Percentiles rank a stretch among this genome's conserved stretches.
Evolutionary conservation across 2,113 vertebrate species (phyloP).

Genomic region (Tauraco erythrolophus): DNA sequence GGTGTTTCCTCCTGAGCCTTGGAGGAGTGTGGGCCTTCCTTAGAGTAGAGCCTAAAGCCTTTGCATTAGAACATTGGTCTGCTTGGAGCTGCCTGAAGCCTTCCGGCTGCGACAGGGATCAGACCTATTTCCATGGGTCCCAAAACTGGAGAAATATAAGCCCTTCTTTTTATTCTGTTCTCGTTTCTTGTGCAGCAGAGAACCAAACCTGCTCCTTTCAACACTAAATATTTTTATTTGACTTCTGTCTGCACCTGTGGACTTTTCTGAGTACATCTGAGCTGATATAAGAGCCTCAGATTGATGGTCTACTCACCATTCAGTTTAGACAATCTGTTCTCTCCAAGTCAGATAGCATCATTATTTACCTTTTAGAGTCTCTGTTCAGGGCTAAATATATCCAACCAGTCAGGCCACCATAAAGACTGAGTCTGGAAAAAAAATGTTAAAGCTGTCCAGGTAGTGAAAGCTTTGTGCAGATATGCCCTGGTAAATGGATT

Average conservation of each 20-base stretch:
- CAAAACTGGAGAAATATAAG: not conserved
- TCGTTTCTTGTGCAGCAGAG: not conserved
- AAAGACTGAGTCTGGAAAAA: conserved; percentile 21
- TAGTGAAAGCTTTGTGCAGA: conserved; percentile 12
- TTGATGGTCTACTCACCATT: not conserved
- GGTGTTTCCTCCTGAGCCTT: no score
- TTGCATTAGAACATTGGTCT: no score
- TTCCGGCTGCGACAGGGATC: no score
- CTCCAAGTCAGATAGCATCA: not conserved
- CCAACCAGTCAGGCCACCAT: not conserved
- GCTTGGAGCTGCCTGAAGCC: no score
- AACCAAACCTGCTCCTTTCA: not conserved
- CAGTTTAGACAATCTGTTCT: not conserved
- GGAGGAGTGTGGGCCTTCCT: no score
- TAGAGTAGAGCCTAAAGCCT: no score
- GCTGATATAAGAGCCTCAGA: not conserved
- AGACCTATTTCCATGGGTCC: not conserved
- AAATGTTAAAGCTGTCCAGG: not conserved
- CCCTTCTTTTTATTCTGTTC: not conserved
- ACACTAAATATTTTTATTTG: not conserved
- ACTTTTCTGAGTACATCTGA: not conserved
- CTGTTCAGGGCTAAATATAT: conserved; percentile 42
- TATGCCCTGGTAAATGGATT: not conserved
- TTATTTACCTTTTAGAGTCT: not conserved
- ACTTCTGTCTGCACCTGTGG: not conserved